phyloP scores from a whole-genome alignment of 2,888 invertebrate genomes.

The Drosophila macrospina region DNA sequence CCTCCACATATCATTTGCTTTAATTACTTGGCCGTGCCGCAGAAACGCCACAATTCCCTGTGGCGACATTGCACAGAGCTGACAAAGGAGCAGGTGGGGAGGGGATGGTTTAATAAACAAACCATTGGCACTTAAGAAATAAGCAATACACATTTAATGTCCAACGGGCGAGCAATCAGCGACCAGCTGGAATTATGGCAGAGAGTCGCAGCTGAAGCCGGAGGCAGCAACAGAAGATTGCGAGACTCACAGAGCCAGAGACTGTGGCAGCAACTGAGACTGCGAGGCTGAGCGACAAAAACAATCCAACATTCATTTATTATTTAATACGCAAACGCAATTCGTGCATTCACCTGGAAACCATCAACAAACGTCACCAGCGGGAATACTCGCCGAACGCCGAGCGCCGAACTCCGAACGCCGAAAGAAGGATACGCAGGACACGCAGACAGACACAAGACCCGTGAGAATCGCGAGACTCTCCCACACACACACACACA shows the following conservation, averaged over 20 bases:
- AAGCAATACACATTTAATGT: constrained; percentile 79
- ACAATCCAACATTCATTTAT: constrained; percentile 82
- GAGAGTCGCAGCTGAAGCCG: constrained; percentile 1
- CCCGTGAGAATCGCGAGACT: constrained; percentile 64
- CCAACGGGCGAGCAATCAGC: constrained; percentile 57
- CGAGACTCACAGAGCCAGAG: background rate
- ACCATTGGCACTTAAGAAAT: constrained; percentile 80
- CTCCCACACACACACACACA: constrained; percentile 29
- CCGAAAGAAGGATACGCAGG: constrained; percentile 1
- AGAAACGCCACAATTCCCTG: constrained; percentile 61
- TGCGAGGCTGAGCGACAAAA: constrained; percentile 59
- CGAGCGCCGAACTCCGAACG: too few relatives aligned
- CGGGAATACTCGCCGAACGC: constrained; percentile 64
- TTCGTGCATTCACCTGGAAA: constrained; percentile 83
- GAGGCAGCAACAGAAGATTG: constrained; percentile 1
- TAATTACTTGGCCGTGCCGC: constrained; percentile 63
- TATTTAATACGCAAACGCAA: constrained; percentile 82
- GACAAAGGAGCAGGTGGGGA: background rate
- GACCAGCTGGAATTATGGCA: constrained; percentile 75
- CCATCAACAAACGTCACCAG: constrained; percentile 83
- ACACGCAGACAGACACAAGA: constrained; percentile 44
- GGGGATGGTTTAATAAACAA: constrained; percentile 70
- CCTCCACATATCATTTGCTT: constrained; percentile 63
- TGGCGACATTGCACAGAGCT: constrained; percentile 62
- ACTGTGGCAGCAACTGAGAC: background rate